A percentile compares a stretch with the other conserved stretches of the same genome.
phyloP scores from a whole-genome alignment of 2,888 invertebrate species.

The Vesta saturnalis region DNA sequence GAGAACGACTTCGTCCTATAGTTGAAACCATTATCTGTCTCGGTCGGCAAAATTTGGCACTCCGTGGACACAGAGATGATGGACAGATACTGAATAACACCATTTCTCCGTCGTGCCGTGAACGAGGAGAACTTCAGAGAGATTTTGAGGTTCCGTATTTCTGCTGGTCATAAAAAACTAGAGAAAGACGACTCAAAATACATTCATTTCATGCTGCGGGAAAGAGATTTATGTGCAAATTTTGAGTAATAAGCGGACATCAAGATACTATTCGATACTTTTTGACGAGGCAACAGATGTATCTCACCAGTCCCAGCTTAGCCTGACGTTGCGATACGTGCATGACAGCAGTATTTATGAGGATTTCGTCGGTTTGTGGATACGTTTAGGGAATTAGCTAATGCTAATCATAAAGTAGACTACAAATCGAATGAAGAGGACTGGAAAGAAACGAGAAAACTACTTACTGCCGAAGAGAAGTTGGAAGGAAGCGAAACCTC shows the following conservation, averaged over 20 bases:
- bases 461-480: no score
- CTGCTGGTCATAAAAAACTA: slow-evolving; percentile 14
- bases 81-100: neutral
- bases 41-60: no score
- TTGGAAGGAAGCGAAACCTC: no score
- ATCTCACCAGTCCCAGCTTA: neutral
- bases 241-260: neutral
- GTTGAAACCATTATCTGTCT: no score
- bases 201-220: no score
- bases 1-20: no score
- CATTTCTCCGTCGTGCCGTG: neutral
- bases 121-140: no score
- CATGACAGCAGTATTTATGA: neutral
- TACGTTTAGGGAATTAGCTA: neutral
- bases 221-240: no score
- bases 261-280: neutral
- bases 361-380: no score
- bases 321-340: neutral
- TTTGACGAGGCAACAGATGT: neutral
- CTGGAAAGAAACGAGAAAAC: neutral
- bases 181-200: no score
- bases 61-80: neutral
- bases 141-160: slow-evolving; percentile 16
- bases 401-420: neutral
- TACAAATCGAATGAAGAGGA: neutral